These are phyloP conservation scores for Tillus elongatus DNA, from an alignment of 2,888 invertebrate genomes.

Conservation along the genomic window DNA sequence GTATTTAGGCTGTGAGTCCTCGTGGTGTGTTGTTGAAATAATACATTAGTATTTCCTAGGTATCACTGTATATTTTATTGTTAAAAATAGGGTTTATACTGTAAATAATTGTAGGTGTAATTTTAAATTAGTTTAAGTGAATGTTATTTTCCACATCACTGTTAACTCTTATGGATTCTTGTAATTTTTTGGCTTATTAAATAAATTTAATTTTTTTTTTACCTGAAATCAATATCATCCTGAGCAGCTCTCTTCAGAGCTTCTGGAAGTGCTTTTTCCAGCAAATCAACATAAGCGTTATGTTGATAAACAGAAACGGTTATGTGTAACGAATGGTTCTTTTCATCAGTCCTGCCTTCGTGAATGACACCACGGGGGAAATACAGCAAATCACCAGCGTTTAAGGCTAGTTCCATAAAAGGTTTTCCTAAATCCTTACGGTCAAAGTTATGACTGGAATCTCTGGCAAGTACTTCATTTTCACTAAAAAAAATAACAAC, in stretches of 20 bases:
- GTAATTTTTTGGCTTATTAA: no score
- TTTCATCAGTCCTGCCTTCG: constrained; percentile 69
- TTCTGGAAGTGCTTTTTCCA: constrained; percentile 69
- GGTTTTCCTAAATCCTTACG: constrained; percentile 69
- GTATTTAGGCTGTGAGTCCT: no score
- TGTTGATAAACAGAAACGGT: constrained; percentile 89
- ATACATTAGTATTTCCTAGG: no score
- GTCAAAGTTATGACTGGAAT: constrained; percentile 71
- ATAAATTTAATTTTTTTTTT: no score
- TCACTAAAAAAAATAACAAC: neutral
- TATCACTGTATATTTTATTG: no score
- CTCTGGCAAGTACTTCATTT: constrained; percentile 55
- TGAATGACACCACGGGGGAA: constrained; percentile 86
- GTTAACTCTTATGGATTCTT: no score
- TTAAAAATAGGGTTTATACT: no score
- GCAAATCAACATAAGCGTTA: constrained; percentile 81
- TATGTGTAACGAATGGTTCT: constrained; percentile 84
- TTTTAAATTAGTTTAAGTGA: no score
- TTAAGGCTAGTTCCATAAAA: constrained; percentile 66
- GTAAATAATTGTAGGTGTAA: no score
- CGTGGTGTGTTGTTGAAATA: no score
- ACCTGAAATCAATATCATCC: constrained; percentile 57
- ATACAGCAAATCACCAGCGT: constrained; percentile 86
- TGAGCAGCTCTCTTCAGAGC: constrained; percentile 65
- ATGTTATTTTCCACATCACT: no score